These are phyloP conservation scores for Tachypleus tridentatus DNA, from an alignment of 1,140 invertebrate genomes.

Conservation along the genomic window DNA sequence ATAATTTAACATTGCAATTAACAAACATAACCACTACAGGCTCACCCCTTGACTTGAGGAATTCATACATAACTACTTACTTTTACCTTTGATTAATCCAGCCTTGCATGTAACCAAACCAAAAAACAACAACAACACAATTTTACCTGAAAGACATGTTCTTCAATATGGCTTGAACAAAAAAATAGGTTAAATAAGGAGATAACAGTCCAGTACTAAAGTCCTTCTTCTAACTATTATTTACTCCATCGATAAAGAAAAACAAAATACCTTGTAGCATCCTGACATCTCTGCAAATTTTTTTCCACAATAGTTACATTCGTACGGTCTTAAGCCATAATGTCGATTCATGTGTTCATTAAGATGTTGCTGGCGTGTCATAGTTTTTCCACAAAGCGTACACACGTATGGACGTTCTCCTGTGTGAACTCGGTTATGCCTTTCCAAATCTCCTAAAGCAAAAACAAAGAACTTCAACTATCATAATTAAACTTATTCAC, in stretches of 20 bases:
- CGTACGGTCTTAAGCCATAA: constrained; percentile 32
- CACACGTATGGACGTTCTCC: constrained; percentile 37
- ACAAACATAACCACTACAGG: too few relatives aligned
- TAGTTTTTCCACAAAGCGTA: constrained; percentile 31
- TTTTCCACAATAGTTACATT: constrained; percentile 31
- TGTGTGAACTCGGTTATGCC: constrained; percentile 35
- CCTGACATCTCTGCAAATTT: constrained; percentile 33
- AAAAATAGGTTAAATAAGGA: neutral
- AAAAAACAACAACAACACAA: neutral
- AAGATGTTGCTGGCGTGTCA: constrained; percentile 30
- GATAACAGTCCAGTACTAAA: too few relatives aligned
- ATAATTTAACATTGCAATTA: too few relatives aligned
- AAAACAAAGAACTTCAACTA: too few relatives aligned
- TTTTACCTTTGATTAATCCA: neutral
- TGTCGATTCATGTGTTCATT: constrained; percentile 29
- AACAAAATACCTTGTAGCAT: constrained; percentile 26
- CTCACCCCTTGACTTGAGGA: too few relatives aligned
- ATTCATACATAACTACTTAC: too few relatives aligned
- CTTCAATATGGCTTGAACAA: constrained; percentile 24
- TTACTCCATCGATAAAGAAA: neutral
- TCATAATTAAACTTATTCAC: too few relatives aligned
- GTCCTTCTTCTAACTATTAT: too few relatives aligned
- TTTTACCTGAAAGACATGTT: constrained; percentile 19
- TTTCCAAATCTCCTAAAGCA: constrained; percentile 27
- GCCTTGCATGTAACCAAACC: neutral